Conservation (phyloP, 2,113 vertebrate genomes). For the Oreochromis spilurus region DNA sequence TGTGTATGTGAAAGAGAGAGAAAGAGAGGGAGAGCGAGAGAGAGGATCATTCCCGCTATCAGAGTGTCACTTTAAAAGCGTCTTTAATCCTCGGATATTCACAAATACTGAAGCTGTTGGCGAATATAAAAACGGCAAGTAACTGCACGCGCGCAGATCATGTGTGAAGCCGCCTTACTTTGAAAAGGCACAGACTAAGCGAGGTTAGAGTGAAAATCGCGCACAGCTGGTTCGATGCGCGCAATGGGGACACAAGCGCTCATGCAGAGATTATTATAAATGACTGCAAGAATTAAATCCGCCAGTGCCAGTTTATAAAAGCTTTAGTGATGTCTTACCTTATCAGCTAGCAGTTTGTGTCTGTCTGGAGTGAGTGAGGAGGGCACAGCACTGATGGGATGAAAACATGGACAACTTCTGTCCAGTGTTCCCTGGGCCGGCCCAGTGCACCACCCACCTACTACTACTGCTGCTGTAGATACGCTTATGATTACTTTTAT, state of each 20-base stretch:
- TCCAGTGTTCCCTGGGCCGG: neutral
- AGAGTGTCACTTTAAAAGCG: neutral
- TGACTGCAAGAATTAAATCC: neutral
- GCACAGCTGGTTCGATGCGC: neutral
- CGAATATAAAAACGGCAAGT: neutral
- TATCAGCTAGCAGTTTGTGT: neutral
- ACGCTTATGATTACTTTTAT: neutral
- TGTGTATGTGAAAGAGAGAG: neutral
- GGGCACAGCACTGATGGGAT: neutral
- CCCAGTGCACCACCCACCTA: neutral
- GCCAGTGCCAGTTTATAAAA: neutral
- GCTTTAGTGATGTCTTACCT: slow-evolving; percentile 32
- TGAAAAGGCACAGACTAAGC: neutral
- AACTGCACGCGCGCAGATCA: neutral
- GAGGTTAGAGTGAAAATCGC: neutral
- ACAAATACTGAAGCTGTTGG: neutral
- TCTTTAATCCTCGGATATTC: neutral
- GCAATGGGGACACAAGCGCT: neutral
- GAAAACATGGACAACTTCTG: slow-evolving; percentile 29
- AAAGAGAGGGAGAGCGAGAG: too few species aligned
- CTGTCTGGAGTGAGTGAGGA: neutral
- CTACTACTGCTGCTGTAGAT: neutral
- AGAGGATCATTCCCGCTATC: neutral
- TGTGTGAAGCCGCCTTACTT: neutral
- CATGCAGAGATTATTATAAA: neutral